phyloP scores from a whole-genome alignment of 1,140 invertebrate genomes.

The Harpegnathos saltator region DNA sequence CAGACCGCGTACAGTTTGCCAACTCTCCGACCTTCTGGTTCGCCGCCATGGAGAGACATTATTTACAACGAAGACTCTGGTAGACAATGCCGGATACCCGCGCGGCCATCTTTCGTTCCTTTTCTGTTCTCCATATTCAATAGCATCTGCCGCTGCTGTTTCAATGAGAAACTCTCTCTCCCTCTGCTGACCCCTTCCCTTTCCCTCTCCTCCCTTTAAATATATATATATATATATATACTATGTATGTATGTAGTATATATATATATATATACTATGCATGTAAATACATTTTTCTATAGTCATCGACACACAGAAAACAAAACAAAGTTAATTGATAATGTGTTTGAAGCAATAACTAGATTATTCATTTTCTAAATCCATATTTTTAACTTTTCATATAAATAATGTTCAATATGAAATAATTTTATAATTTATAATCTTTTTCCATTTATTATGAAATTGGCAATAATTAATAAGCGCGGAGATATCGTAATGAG shows the following conservation, averaged over 20 bases:
- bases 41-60: constrained; percentile 82
- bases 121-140: constrained; percentile 85
- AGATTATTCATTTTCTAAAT: constrained; percentile 16
- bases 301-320: background rate
- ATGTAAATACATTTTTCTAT: background rate
- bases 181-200: background rate
- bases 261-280: background rate
- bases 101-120: constrained; percentile 83
- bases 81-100: constrained; percentile 83
- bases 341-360: constrained; percentile 11
- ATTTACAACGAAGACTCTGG: constrained; percentile 82
- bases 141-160: constrained; percentile 79
- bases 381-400: constrained; percentile 29
- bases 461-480: constrained; percentile 3
- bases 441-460: constrained; percentile 29
- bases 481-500: background rate
- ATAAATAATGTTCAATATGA: too few relatives aligned
- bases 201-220: background rate
- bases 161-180: constrained; percentile 44
- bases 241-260: background rate
- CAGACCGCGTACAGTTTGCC: constrained; percentile 75
- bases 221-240: background rate
- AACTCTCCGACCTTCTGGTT: constrained; percentile 79
- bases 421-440: constrained; percentile 34
- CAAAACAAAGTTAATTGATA: constrained; percentile 5